Evolutionary conservation across 2,888 invertebrate genomes (phyloP), one percentile per base, ranked within the genome.

Genomic region (Notodonta dromedarius): DNA sequence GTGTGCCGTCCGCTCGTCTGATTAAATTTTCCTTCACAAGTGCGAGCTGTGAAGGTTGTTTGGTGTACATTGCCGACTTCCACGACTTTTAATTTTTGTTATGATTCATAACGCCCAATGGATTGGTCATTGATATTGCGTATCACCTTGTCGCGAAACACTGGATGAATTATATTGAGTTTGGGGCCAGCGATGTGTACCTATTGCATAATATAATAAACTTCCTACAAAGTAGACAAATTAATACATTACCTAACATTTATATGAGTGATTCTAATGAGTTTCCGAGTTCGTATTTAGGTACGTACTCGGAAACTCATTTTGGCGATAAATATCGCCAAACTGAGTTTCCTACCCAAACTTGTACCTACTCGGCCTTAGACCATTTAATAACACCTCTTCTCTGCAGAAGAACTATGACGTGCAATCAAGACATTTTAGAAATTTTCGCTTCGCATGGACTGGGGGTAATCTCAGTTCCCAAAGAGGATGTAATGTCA

Each of bases 161-260:
- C 44, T 44, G 2, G 44, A 11, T 44, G 1, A 24, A 24, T 44
- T 44, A 12, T 12, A 46, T 44, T 61, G 52, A 35, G 16, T 58
- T 59, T 62, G 62, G 61, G 24, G 24, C 24, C 24, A 32, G 57
- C 54, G 56, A 57, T 39, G 24, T 66, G 53, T 42, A 42, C 9
- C 42, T 14, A 44, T 72, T 72, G 63, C 73, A 64, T 72, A 69
- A 72, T 52, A 24, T 54, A 61, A 65, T 66, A 64, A 61, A 66
- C 63, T 64, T 62, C 14, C 14, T 60, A 50, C 16, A 4, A 16
- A 35, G 5, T 52, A 52, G 52, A 35, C 1, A 13, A 12, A 13
- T 46, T 16, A 50, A 2, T 50, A 50, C 7, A 50, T 35, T 35
- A 35, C 35, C 24, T 24, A 24, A 24, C 16, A 50, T n/a, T n/a